Percentiles rank a stretch among this genome's conserved stretches.
Evolutionary conservation across 2,888 invertebrate genomes (phyloP).

Genomic region (Microctonus hyperodae): DNA sequence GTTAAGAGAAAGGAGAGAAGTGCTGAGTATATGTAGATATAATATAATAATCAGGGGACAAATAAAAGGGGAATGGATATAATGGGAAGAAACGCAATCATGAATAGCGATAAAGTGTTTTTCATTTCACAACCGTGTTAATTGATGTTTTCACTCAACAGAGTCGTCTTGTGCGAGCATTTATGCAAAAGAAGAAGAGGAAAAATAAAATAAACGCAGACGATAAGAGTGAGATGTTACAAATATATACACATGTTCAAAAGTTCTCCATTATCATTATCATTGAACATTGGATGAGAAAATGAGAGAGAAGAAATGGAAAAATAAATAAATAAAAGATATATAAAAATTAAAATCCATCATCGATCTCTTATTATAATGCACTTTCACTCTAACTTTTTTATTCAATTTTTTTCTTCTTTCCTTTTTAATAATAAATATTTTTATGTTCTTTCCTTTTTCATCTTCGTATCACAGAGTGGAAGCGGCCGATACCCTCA

Average conservation of each 20-base stretch:
- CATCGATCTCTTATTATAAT: slow-evolving; percentile 13
- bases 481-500: slow-evolving; percentile 61
- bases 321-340: background rate
- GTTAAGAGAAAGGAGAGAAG: background rate
- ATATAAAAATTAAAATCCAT: slow-evolving; percentile 11
- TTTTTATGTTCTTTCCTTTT: slow-evolving; percentile 15
- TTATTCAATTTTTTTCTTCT: background rate
- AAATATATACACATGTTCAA: background rate
- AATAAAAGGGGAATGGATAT: background rate
- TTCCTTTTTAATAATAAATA: background rate
- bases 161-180: slow-evolving; percentile 24
- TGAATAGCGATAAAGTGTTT: slow-evolving; percentile 33
- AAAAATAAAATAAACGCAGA: too few species aligned
- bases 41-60: too few species aligned
- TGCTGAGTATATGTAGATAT: too few species aligned
- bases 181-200: background rate
- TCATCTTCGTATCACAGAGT: slow-evolving; percentile 50
- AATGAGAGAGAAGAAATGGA: background rate
- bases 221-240: slow-evolving; percentile 6
- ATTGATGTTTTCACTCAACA: slow-evolving; percentile 52
- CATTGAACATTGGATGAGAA: background rate
- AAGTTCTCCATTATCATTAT: background rate
- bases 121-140: slow-evolving; percentile 45
- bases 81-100: slow-evolving; percentile 25
- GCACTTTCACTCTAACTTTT: slow-evolving; percentile 15